Percentiles rank a stretch among this genome's conserved stretches.
These are phyloP conservation scores for Mythimna vitellina DNA, from an alignment of 2,888 invertebrate species.

Conservation along the genomic window DNA sequence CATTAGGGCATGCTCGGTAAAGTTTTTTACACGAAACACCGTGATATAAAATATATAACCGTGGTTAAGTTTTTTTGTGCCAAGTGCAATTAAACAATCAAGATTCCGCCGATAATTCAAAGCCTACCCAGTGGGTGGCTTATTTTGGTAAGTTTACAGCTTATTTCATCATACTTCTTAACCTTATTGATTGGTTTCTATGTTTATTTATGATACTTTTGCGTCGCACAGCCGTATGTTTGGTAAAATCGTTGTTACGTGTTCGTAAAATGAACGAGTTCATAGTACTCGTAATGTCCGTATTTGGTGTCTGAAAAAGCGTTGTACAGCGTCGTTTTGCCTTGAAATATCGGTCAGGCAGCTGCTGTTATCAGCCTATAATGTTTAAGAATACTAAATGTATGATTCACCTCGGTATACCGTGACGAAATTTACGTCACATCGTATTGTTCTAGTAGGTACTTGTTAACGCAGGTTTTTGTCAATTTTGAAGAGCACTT, in stretches of 20 bases:
- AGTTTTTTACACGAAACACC: conserved; percentile 84
- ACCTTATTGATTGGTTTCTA: conserved; percentile 27
- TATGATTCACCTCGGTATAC: conserved; percentile 59
- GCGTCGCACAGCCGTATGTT: conserved; percentile 26
- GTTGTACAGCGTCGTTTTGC: conserved; percentile 47
- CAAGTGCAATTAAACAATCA: conserved; percentile 92
- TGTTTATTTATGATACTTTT: conserved; percentile 23
- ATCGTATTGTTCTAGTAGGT: conserved; percentile 27
- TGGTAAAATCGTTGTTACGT: conserved; percentile 18
- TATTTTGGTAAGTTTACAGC: conserved; percentile 91
- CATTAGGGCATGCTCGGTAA: conserved; percentile 89
- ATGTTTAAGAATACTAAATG: conserved; percentile 54
- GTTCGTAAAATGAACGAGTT: conserved; percentile 13
- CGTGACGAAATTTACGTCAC: conserved; percentile 75
- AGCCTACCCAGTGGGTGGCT: conserved; percentile 96
- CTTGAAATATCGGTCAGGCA: conserved; percentile 54
- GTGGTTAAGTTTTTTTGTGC: conserved; percentile 89
- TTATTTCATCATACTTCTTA: conserved; percentile 55
- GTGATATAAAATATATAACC: conserved; percentile 84
- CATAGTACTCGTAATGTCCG: conserved; percentile 21
- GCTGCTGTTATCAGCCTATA: conserved; percentile 36
- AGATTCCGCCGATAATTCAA: conserved; percentile 95
- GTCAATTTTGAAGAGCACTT: background rate
- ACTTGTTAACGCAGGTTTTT: conserved; percentile 21
- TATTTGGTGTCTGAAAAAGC: conserved; percentile 40